phyloP scores from a whole-genome alignment of 2,113 vertebrate species.

The Aix galericulata region DNA sequence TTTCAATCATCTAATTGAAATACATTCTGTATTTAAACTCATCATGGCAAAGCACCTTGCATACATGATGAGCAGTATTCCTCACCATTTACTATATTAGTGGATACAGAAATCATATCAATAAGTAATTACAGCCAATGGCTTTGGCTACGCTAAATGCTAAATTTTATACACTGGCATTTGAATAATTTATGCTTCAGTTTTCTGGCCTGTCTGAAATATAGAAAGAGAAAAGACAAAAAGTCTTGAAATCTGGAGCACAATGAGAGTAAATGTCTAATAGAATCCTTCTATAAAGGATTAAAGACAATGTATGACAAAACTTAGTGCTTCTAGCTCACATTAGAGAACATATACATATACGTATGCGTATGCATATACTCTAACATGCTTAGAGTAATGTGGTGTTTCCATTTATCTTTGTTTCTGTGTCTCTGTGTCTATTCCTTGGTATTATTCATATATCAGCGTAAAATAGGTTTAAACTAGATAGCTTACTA shows the following conservation, averaged over 20 bases:
- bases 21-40: neutral
- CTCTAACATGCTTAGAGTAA: neutral
- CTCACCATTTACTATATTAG: neutral
- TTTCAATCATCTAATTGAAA: neutral
- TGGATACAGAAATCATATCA: neutral
- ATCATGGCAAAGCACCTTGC: neutral
- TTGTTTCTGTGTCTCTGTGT: neutral
- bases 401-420: neutral
- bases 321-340: neutral
- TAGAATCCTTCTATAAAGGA: neutral
- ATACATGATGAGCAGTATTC: neutral
- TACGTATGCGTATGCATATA: too few species aligned
- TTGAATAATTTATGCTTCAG: neutral
- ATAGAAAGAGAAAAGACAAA: neutral
- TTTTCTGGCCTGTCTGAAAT: neutral
- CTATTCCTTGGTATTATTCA: neutral
- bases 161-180: neutral
- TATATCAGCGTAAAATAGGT: neutral
- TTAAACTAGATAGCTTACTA: neutral
- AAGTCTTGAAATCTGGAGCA: neutral
- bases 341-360: neutral
- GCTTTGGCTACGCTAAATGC: neutral
- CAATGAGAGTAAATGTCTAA: neutral
- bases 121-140: neutral
- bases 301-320: neutral